Conservation (phyloP, 2,113 vertebrate genomes). For the Chamaetylas fuelleborni region DNA sequence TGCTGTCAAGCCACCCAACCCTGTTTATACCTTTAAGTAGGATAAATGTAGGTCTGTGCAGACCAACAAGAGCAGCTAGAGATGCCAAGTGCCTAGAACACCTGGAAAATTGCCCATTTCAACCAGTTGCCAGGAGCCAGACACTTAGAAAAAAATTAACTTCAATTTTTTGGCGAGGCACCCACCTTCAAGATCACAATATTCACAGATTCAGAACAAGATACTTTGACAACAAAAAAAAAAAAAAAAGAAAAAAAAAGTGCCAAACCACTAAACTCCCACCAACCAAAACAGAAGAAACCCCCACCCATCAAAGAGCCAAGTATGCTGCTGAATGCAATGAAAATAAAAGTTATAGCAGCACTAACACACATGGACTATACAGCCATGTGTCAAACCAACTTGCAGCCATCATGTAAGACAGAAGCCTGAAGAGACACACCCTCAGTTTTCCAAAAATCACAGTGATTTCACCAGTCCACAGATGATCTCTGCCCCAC, state of each 20-base stretch:
- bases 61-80: neutral
- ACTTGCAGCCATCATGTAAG: neutral
- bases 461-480: neutral
- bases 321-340: neutral
- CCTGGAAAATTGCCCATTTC: constrained; percentile 19
- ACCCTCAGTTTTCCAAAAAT: neutral
- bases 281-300: neutral
- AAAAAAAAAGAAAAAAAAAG: no score
- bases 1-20: neutral
- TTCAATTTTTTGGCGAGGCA: neutral
- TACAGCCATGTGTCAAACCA: neutral
- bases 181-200: neutral
- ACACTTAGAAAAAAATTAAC: neutral
- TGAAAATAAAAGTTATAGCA: neutral
- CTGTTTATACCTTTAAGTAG: neutral
- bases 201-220: neutral
- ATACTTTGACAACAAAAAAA: neutral
- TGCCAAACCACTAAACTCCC: neutral
- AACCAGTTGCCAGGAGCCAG: neutral
- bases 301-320: neutral
- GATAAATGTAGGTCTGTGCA: neutral
- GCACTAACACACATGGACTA: neutral
- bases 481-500: neutral
- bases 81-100: constrained; percentile 3
- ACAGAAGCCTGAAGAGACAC: neutral